Percentiles rank a stretch among this genome's conserved stretches.
Evolutionary conservation across 2,113 vertebrate genomes (phyloP).

Genomic region (Phrynosoma blainvillii): DNA sequence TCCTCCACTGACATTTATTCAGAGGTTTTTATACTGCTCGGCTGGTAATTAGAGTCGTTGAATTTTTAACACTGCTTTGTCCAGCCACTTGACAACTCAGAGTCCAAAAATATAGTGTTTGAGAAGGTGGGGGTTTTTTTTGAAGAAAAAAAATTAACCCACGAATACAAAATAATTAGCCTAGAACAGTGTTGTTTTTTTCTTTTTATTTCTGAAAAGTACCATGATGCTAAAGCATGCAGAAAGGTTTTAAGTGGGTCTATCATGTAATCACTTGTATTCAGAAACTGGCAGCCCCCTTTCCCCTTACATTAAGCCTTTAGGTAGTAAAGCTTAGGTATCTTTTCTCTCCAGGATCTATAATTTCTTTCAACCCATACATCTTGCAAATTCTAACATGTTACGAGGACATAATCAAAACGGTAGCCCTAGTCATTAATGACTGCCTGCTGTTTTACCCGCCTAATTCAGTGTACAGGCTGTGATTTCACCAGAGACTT

Average conservation of each 20-base stretch:
- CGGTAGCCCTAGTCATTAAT: constrained; percentile 56
- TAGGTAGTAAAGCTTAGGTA: constrained; percentile 47
- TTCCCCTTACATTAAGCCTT: constrained; percentile 53
- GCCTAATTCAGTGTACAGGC: constrained; percentile 49
- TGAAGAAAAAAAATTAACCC: constrained; percentile 48
- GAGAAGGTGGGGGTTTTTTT: not conserved
- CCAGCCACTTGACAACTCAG: constrained; percentile 74
- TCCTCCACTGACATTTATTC: constrained; percentile 94
- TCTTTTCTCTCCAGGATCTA: constrained; percentile 58
- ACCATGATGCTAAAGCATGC: constrained; percentile 48
- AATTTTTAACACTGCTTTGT: constrained; percentile 85
- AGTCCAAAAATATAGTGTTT: constrained; percentile 50
- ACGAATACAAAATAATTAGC: constrained; percentile 58
- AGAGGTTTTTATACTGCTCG: constrained; percentile 90
- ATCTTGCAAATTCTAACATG: constrained; percentile 62
- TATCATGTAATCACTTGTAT: constrained; percentile 69
- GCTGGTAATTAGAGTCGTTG: constrained; percentile 92
- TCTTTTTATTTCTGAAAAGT: constrained; percentile 65
- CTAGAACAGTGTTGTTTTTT: constrained; percentile 51
- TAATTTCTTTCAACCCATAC: constrained; percentile 67
- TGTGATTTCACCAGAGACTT: constrained; percentile 52
- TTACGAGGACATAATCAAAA: constrained; percentile 64
- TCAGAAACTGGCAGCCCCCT: constrained; percentile 36
- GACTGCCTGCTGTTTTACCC: constrained; percentile 58
- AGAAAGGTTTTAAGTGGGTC: constrained; percentile 56